Conservation (phyloP, 2,113 vertebrate genomes). For the Montifringilla adamsi region DNA sequence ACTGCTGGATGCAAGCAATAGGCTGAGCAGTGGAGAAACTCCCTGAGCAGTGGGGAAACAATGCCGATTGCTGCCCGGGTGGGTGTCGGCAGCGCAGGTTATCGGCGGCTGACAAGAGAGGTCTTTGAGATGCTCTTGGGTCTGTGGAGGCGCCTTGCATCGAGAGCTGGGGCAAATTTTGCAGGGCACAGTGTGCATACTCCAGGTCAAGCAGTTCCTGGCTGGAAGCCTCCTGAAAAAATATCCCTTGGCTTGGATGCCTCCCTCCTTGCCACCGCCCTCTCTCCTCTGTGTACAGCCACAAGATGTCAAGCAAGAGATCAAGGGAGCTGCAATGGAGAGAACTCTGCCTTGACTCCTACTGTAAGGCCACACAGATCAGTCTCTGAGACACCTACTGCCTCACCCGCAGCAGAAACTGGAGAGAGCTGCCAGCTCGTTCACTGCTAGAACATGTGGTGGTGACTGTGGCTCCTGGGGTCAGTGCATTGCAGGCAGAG, state of each 20-base stretch:
- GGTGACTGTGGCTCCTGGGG: accelerated
- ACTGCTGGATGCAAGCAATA: neutral
- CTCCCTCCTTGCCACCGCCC: neutral
- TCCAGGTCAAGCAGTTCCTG: neutral
- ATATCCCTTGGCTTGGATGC: neutral
- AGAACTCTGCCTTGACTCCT: neutral
- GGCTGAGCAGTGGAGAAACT: neutral
- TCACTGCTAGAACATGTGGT: neutral
- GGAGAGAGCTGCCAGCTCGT: neutral
- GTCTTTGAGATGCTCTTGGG: neutral
- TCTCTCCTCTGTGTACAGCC: neutral
- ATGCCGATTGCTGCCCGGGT: neutral
- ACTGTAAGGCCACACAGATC: neutral
- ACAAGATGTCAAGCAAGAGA: neutral
- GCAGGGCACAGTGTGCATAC: accelerated
- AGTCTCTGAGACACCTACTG: neutral
- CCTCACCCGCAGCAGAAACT: neutral
- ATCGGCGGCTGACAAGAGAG: neutral
- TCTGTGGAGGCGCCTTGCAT: neutral
- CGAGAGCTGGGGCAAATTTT: neutral
- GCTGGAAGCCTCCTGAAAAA: neutral
- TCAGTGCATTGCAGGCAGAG: neutral
- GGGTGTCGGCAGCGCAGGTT: neutral
- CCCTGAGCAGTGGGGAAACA: neutral
- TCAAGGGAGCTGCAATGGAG: neutral